A percentile compares a stretch with the other conserved stretches of the same genome.
phyloP scores from a whole-genome alignment of 2,113 vertebrate genomes.

The Gobius niger region DNA sequence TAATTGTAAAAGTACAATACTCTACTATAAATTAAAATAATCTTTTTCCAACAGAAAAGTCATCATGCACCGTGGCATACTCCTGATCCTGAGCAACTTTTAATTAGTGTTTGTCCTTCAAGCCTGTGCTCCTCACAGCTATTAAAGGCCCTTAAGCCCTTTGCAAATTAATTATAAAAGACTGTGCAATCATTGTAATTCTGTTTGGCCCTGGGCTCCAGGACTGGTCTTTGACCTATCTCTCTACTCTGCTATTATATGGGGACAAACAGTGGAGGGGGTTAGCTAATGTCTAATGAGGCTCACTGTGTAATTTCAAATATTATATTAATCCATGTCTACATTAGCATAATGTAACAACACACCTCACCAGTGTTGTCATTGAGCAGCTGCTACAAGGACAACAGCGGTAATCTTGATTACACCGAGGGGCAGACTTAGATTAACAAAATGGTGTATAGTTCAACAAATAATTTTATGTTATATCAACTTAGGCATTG shows the following conservation, averaged over 20 bases:
- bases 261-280: constrained; percentile 23
- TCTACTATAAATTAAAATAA: constrained; percentile 56
- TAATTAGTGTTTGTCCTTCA: constrained; percentile 93
- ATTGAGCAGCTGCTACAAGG: neutral
- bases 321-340: neutral
- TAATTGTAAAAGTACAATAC: neutral
- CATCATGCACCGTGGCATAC: constrained; percentile 54
- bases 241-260: constrained; percentile 35
- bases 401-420: neutral
- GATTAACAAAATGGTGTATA: neutral
- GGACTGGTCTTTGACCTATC: constrained; percentile 77
- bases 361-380: too few relatives aligned
- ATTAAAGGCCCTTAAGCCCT: constrained; percentile 82
- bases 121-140: constrained; percentile 80
- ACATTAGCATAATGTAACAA: neutral
- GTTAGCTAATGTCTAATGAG: constrained; percentile 27
- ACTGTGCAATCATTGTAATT: constrained; percentile 85
- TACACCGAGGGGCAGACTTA: neutral
- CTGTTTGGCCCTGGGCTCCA: constrained; percentile 79
- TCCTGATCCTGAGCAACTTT: constrained; percentile 81
- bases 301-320: constrained; percentile 20
- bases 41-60: constrained; percentile 59
- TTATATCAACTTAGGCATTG: too few relatives aligned
- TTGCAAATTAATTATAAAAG: constrained; percentile 89
- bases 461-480: neutral